Evolutionary conservation across 2,113 vertebrate species (phyloP).

Genomic region (Tapirus terrestris): DNA sequence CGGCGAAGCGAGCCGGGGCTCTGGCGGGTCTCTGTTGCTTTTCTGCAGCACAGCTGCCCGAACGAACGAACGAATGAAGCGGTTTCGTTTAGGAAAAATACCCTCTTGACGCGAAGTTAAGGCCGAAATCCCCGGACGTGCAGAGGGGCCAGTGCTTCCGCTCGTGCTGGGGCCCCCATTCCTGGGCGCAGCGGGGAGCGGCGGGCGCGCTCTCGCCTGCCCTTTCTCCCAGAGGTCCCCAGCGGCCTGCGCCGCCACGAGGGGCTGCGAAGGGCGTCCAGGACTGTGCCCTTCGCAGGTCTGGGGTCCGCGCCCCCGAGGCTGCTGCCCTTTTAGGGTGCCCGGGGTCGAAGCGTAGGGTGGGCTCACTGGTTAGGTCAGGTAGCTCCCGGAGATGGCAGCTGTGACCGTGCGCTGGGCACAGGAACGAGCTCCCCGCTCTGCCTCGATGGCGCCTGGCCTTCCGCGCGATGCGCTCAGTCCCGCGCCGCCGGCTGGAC

Average conservation of each 20-base stretch:
- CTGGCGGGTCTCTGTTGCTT: not conserved
- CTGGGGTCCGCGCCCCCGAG: not conserved
- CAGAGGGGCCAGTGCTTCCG: slow-evolving; percentile 35
- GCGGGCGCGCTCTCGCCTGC: not conserved
- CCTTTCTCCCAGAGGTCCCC: not conserved
- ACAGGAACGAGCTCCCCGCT: not conserved
- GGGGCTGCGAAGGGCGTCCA: not conserved
- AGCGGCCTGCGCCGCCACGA: not conserved
- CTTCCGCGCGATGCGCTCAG: not conserved
- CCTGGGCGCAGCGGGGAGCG: not conserved
- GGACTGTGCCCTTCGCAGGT: not conserved
- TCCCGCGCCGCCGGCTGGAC: not conserved
- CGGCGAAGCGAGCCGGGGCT: not conserved
- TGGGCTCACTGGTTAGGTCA: not conserved
- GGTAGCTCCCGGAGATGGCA: not conserved
- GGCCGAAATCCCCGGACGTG: not conserved
- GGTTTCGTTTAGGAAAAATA: slow-evolving; percentile 75
- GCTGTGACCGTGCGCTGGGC: not conserved
- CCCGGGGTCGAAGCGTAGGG: not conserved
- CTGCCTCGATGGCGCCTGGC: slow-evolving; percentile 61
- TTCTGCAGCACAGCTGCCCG: not conserved
- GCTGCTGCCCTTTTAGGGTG: not conserved
- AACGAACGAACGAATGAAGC: slow-evolving; percentile 65
- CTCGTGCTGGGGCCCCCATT: not conserved
- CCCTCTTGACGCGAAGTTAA: slow-evolving; percentile 77